Evolutionary conservation across 2,113 vertebrate species (phyloP).

Genomic region (Erythrocebus patas): DNA sequence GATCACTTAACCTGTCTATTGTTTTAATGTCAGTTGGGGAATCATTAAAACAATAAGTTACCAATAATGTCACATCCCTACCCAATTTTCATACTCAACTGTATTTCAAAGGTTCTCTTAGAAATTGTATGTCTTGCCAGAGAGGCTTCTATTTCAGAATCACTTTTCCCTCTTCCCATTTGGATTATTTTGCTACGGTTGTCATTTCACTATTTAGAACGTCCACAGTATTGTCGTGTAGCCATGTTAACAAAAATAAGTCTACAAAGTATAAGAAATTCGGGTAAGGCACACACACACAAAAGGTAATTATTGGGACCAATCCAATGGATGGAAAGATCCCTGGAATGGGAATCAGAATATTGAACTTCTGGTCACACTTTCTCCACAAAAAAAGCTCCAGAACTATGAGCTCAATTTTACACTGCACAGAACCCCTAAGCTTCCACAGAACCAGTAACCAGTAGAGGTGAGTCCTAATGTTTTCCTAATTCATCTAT

Average conservation of each 20-base stretch:
- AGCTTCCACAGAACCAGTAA: not conserved
- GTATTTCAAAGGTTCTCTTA: slow-evolving; percentile 39
- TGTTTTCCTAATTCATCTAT: not conserved
- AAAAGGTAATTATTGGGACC: not conserved
- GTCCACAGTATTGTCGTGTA: not conserved
- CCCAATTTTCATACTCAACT: not conserved
- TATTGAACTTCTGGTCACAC: not conserved
- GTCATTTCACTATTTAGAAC: not conserved
- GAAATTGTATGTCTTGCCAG: not conserved
- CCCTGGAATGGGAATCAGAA: not conserved
- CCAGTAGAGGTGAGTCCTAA: not conserved
- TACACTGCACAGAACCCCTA: not conserved
- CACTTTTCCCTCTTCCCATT: not conserved
- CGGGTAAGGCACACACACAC: not conserved
- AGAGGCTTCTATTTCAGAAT: not conserved
- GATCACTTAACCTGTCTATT: slow-evolving; percentile 26
- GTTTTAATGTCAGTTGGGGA: slow-evolving; percentile 36
- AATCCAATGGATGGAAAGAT: not conserved
- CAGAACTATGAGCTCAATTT: slow-evolving; percentile 8
- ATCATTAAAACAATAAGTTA: slow-evolving; percentile 31
- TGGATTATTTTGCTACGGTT: not conserved
- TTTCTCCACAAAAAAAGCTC: not conserved
- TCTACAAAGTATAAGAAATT: slow-evolving; percentile 11
- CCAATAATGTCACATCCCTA: slow-evolving; percentile 29
- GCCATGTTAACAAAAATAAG: not conserved